Percentiles rank a stretch among this genome's conserved stretches.
phyloP scores from a whole-genome alignment of 2,113 vertebrate genomes.

The Thamnophis sirtalis region DNA sequence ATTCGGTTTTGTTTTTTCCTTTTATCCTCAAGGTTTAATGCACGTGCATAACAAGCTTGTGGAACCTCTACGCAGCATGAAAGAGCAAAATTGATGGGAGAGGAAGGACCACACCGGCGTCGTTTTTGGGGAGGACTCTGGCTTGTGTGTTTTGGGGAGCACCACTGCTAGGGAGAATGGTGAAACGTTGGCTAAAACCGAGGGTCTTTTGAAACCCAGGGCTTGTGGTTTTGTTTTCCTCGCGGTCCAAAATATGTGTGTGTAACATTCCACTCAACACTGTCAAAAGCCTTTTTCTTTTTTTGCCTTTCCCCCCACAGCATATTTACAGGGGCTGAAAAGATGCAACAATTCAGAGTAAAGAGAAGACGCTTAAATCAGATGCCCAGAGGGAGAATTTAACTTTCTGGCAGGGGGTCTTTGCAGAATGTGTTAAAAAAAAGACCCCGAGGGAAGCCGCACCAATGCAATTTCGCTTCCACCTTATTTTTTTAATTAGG shows the following conservation, averaged over 20 bases:
- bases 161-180: conserved; percentile 68
- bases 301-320: background rate
- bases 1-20: conserved; percentile 51
- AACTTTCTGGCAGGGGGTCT: background rate
- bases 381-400: conserved; percentile 9
- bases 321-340: conserved; percentile 2
- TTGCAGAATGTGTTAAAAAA: background rate
- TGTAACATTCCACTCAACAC: conserved; percentile 67
- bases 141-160: conserved; percentile 57
- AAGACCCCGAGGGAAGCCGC: background rate
- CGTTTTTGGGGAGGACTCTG: conserved; percentile 31
- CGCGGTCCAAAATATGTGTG: conserved; percentile 52
- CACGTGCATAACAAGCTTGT: conserved; percentile 84
- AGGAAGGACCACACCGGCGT: conserved; percentile 57
- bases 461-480: background rate
- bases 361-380: conserved; percentile 28
- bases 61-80: conserved; percentile 83
- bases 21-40: conserved; percentile 77
- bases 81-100: conserved; percentile 77
- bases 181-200: conserved; percentile 54
- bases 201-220: conserved; percentile 60
- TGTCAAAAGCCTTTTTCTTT: conserved; percentile 39
- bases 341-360: background rate
- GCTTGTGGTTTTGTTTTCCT: background rate
- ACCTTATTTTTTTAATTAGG: background rate